These are phyloP conservation scores for Scaptomyza graminum DNA, from an alignment of 1,140 invertebrate species.

Conservation along the genomic window DNA sequence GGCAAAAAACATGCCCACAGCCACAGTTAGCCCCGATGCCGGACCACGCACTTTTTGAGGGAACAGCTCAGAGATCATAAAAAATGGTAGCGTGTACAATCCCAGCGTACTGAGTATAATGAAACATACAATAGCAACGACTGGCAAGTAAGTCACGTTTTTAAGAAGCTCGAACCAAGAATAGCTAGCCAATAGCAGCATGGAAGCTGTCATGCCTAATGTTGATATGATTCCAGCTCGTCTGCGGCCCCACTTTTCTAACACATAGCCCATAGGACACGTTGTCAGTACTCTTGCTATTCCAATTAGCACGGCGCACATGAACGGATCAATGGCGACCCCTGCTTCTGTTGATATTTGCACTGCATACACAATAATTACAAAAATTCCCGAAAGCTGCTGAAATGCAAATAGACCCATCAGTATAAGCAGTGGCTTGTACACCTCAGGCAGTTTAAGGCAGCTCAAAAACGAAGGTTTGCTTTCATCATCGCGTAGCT, in stretches of 20 bases:
- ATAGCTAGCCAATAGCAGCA: slow-evolving; percentile 84
- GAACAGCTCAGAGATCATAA: slow-evolving; percentile 90
- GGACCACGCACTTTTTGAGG: slow-evolving; percentile 88
- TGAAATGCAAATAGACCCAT: slow-evolving; percentile 90
- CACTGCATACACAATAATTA: slow-evolving; percentile 90
- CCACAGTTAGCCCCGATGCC: slow-evolving; percentile 87
- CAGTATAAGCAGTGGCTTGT: slow-evolving; percentile 88
- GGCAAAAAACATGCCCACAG: slow-evolving; percentile 88
- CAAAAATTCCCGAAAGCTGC: slow-evolving; percentile 91
- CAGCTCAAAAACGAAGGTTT: slow-evolving; percentile 65
- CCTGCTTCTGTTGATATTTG: slow-evolving; percentile 87
- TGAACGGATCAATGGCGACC: slow-evolving; percentile 85
- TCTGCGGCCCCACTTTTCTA: slow-evolving; percentile 86
- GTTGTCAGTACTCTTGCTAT: slow-evolving; percentile 85
- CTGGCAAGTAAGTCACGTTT: slow-evolving; percentile 79
- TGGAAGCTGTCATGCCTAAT: slow-evolving; percentile 86
- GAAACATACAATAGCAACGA: slow-evolving; percentile 85
- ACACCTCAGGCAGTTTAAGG: slow-evolving; percentile 82
- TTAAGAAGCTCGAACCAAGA: slow-evolving; percentile 65
- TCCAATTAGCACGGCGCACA: slow-evolving; percentile 86
- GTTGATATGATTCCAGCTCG: slow-evolving; percentile 86
- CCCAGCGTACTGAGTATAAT: slow-evolving; percentile 87
- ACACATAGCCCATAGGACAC: slow-evolving; percentile 85
- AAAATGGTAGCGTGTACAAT: slow-evolving; percentile 88
- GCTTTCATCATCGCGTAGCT: slow-evolving; percentile 58